Evolutionary conservation across 2,797 vertebrate species (phyloP).

Genomic region (Scolopax bukidnonensis): DNA sequence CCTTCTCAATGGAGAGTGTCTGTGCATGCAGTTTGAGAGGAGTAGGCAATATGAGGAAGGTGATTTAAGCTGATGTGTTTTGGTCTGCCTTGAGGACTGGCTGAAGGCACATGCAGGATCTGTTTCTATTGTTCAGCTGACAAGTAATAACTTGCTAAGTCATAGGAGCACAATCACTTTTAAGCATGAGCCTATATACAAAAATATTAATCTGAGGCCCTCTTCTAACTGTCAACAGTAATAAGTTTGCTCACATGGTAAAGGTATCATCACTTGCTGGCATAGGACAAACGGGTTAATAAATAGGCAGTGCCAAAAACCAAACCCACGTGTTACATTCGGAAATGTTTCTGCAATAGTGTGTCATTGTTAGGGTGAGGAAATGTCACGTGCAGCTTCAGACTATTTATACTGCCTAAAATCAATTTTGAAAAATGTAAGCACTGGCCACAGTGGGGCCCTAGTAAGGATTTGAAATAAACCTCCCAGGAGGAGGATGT

Average conservation of each 20-base stretch:
- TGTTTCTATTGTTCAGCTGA: background rate
- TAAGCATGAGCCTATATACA: background rate
- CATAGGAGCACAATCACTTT: background rate
- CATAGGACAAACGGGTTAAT: conserved; percentile 31
- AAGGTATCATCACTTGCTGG: background rate
- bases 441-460: conserved; percentile 64
- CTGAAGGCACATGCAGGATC: background rate
- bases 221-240: conserved; percentile 6
- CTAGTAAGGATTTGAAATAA: conserved; percentile 75
- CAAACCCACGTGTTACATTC: conserved; percentile 19
- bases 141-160: background rate
- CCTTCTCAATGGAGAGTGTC: background rate
- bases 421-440: conserved; percentile 81
- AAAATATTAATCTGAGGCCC: background rate
- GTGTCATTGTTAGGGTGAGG: conserved; percentile 60
- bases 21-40: background rate
- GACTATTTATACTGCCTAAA: conserved; percentile 75
- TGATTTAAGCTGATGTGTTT: background rate
- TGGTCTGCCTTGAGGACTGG: background rate
- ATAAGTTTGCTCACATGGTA: background rate
- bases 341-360: conserved; percentile 50
- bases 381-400: conserved; percentile 61
- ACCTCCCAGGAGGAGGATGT: conserved; percentile 72
- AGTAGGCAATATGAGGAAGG: background rate
- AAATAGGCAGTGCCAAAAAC: conserved; percentile 14